Evolutionary conservation across 2,888 invertebrate species (phyloP).

Genomic region (Agrochola litura): DNA sequence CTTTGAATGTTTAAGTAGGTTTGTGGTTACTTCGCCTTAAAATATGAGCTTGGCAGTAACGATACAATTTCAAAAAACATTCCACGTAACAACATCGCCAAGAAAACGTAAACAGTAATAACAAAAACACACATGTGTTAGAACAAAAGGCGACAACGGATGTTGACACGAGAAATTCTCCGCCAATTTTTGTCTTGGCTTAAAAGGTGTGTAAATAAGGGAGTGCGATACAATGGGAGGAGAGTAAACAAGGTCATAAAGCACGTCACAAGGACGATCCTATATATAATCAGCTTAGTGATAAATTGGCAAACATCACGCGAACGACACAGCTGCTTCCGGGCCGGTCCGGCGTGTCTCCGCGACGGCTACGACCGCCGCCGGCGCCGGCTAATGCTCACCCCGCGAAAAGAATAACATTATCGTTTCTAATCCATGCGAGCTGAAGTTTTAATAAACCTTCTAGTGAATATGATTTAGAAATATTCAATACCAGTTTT

Average conservation of each 20-base stretch:
- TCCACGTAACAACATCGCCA: slow-evolving; percentile 31
- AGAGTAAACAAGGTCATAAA: slow-evolving; percentile 88
- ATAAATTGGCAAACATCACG: slow-evolving; percentile 91
- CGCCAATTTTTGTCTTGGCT: slow-evolving; percentile 72
- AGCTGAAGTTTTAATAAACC: too few relatives aligned
- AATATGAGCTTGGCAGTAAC: background rate
- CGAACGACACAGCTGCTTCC: slow-evolving; percentile 89
- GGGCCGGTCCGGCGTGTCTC: slow-evolving; percentile 65
- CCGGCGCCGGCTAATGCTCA: slow-evolving; percentile 58
- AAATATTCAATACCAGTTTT: too few relatives aligned
- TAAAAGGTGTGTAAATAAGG: slow-evolving; percentile 85
- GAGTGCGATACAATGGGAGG: slow-evolving; percentile 83
- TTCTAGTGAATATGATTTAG: too few relatives aligned
- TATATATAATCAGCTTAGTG: slow-evolving; percentile 90
- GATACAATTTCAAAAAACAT: slow-evolving; percentile 26
- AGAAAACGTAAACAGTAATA: slow-evolving; percentile 53
- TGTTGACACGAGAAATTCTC: slow-evolving; percentile 68
- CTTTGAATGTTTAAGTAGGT: slow-evolving; percentile 25
- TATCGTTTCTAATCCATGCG: background rate
- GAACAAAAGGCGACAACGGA: slow-evolving; percentile 52
- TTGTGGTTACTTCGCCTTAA: background rate
- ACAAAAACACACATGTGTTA: slow-evolving; percentile 53
- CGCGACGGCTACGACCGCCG: slow-evolving; percentile 30
- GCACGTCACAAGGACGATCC: slow-evolving; percentile 87
- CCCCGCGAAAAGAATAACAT: slow-evolving; percentile 54